These are phyloP conservation scores for Sminthopsis crassicaudata DNA, from an alignment of 2,113 vertebrate genomes.

Conservation along the genomic window DNA sequence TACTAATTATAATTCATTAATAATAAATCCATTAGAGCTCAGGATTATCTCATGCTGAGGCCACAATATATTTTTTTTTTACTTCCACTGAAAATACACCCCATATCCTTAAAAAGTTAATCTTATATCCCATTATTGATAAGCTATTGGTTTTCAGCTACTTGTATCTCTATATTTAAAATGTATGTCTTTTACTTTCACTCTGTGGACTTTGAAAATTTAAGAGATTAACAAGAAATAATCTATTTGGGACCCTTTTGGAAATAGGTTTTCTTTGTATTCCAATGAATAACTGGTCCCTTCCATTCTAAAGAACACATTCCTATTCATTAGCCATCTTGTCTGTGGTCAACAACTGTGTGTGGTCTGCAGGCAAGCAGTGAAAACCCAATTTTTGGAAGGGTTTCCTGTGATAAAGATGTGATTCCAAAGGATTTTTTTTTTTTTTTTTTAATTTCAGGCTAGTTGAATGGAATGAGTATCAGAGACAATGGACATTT, in stretches of 20 bases:
- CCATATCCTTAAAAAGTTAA: not conserved
- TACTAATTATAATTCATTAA: not conserved
- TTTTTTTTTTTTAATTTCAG: not conserved
- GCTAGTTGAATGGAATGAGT: not conserved
- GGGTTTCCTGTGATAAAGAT: not conserved
- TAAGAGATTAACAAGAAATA: constrained; percentile 1
- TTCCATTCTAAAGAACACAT: not conserved
- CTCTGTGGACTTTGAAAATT: constrained; percentile 19
- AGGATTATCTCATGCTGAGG: not conserved
- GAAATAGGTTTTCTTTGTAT: constrained; percentile 38
- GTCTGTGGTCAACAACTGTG: not conserved
- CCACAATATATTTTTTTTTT: not conserved
- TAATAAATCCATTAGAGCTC: not conserved
- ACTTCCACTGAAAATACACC: not conserved
- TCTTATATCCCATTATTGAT: not conserved
- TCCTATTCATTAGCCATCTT: constrained; percentile 18
- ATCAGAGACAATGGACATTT: not conserved
- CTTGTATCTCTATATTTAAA: not conserved
- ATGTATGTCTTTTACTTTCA: constrained; percentile 28
- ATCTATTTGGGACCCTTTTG: not conserved
- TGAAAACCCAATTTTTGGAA: not conserved
- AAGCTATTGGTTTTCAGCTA: not conserved
- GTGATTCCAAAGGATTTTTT: not conserved
- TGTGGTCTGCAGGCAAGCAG: constrained; percentile 5
- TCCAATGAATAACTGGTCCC: not conserved